A percentile compares a stretch with the other conserved stretches of the same genome.
Evolutionary conservation across 1,140 invertebrate species (phyloP).

Genomic region (Conus betulinus): DNA sequence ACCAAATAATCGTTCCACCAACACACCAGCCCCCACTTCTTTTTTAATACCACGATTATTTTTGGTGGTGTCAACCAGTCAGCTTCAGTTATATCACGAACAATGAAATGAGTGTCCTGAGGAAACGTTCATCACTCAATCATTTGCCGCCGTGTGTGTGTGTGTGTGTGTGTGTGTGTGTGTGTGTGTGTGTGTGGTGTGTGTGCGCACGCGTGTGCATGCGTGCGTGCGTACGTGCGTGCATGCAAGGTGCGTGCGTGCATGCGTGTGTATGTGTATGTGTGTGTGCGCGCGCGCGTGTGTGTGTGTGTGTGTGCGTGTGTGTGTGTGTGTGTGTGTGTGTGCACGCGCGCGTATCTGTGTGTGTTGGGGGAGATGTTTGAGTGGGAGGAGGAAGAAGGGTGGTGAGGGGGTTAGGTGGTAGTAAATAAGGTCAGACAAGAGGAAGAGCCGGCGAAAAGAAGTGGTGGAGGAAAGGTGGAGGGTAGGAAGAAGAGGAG

Average conservation of each 20-base stretch:
- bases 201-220: neutral
- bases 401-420: too few species aligned
- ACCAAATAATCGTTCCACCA: too few species aligned
- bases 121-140: too few species aligned
- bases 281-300: neutral
- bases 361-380: neutral
- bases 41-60: neutral
- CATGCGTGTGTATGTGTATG: neutral
- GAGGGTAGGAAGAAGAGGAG: too few species aligned
- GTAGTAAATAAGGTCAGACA: too few species aligned
- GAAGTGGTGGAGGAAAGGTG: too few species aligned
- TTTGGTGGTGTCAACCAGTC: neutral
- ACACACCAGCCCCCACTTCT: too few species aligned
- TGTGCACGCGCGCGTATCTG: neutral
- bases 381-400: too few species aligned
- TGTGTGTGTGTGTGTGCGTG: constrained; percentile 3
- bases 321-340: neutral
- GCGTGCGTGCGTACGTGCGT: neutral
- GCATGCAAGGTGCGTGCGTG: neutral
- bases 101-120: too few species aligned
- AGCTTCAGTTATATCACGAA: too few species aligned
- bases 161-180: constrained; percentile 4
- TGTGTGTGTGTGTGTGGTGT: neutral
- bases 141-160: neutral
- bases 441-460: too few species aligned